Percentiles rank a stretch among this genome's conserved stretches.
These are phyloP conservation scores for Drosophila arizonae DNA, from an alignment of 1,140 invertebrate genomes.

Conservation along the genomic window DNA sequence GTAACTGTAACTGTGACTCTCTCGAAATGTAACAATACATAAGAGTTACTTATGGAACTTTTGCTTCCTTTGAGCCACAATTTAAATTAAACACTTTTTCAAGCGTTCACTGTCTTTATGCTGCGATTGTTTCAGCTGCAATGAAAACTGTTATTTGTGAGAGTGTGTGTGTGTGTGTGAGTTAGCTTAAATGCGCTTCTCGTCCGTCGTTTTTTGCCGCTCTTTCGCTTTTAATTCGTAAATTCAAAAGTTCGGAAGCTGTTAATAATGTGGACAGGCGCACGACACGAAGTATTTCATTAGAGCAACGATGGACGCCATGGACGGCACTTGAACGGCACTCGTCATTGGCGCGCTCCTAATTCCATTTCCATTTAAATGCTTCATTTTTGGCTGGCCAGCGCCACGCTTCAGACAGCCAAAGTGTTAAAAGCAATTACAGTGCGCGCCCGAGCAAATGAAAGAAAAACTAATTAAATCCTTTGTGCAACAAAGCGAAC, in stretches of 20 bases:
- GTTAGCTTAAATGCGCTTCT: constrained; percentile 40
- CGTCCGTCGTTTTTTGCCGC: constrained; percentile 24
- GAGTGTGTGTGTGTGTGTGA: constrained; percentile 16
- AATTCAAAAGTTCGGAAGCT: constrained; percentile 77
- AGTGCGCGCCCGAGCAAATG: constrained; percentile 56
- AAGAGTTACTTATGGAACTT: constrained; percentile 15
- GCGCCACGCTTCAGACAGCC: constrained; percentile 23
- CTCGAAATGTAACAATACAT: constrained; percentile 8
- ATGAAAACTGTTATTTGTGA: constrained; percentile 60
- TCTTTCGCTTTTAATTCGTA: constrained; percentile 38
- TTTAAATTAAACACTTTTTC: constrained; percentile 71
- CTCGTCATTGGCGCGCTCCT: constrained; percentile 24
- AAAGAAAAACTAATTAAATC: constrained; percentile 82
- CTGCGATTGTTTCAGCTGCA: constrained; percentile 23
- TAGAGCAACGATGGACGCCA: constrained; percentile 40
- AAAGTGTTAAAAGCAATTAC: constrained; percentile 75
- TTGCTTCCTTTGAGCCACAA: constrained; percentile 40
- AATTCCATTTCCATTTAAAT: constrained; percentile 53
- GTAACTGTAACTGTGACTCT: background rate
- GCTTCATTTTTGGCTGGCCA: constrained; percentile 42
- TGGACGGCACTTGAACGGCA: constrained; percentile 8
- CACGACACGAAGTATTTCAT: constrained; percentile 79
- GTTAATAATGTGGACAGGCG: constrained; percentile 78
- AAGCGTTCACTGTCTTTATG: constrained; percentile 42
- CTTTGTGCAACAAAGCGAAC: constrained; percentile 59